These are phyloP conservation scores for Harpalus rufipes DNA, from an alignment of 2,888 invertebrate species.

Conservation along the genomic window DNA sequence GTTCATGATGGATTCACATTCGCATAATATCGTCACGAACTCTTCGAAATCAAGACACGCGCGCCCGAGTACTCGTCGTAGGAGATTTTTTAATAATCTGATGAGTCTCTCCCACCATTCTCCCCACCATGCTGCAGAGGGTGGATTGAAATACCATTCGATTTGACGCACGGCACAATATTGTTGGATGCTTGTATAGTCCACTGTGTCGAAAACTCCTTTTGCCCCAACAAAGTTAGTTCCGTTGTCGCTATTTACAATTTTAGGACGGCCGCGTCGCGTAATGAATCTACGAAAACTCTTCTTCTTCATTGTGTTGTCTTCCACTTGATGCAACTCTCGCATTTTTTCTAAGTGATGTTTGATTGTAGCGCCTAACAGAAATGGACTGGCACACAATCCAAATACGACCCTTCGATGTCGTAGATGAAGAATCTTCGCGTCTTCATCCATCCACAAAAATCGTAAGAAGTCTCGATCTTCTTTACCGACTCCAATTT, in stretches of 20 bases:
- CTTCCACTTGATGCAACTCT: not conserved
- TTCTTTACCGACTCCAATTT: conserved; percentile 68
- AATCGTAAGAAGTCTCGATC: conserved; percentile 68
- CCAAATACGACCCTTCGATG: conserved; percentile 71
- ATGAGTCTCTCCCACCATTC: not conserved
- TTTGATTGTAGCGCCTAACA: conserved; percentile 70
- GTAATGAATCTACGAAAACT: not conserved
- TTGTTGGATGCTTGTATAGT: not conserved
- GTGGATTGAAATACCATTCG: conserved; percentile 1
- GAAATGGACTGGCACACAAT: conserved; percentile 69
- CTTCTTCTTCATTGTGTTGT: too few species aligned
- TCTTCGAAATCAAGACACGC: conserved; percentile 1
- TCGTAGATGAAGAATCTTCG: conserved; percentile 55
- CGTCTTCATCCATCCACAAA: conserved; percentile 69
- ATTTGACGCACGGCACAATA: not conserved
- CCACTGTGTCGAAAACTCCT: not conserved
- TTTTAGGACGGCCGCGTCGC: not conserved
- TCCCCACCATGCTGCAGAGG: not conserved
- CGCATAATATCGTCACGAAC: not conserved
- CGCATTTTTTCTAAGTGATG: conserved; percentile 68
- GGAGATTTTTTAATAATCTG: not conserved
- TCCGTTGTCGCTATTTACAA: not conserved
- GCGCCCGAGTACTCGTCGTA: not conserved
- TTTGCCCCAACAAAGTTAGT: conserved; percentile 5
- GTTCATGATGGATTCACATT: not conserved